Evolutionary conservation across 2,797 vertebrate genomes (phyloP).

Genomic region (Cetoscarus ocellatus): DNA sequence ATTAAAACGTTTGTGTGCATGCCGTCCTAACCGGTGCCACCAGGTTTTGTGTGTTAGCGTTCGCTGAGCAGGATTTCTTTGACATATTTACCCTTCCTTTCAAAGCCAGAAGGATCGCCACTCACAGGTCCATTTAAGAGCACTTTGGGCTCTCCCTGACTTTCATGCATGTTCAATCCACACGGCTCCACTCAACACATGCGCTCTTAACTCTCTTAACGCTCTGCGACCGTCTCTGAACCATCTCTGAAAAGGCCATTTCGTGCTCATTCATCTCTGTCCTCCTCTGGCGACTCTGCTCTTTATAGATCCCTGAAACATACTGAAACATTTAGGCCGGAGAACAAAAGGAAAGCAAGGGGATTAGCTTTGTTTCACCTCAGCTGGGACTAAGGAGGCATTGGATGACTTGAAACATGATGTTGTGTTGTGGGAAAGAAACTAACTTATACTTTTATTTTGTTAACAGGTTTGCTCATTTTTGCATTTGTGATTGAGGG

Average conservation of each 20-base stretch:
- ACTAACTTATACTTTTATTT: background rate
- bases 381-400: slow-evolving; percentile 20
- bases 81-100: slow-evolving; percentile 9
- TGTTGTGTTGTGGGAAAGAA: slow-evolving; percentile 7
- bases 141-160: slow-evolving; percentile 13
- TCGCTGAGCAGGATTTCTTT: background rate
- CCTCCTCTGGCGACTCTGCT: slow-evolving; percentile 46
- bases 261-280: slow-evolving; percentile 65
- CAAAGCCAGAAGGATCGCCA: slow-evolving; percentile 1
- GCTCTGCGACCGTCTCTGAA: slow-evolving; percentile 10
- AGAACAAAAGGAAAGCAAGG: slow-evolving; percentile 37
- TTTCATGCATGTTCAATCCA: background rate
- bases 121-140: background rate
- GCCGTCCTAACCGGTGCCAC: slow-evolving; percentile 10
- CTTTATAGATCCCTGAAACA: slow-evolving; percentile 50
- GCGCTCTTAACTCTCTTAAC: slow-evolving; percentile 14
- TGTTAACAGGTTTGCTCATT: too few relatives aligned
- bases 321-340: slow-evolving; percentile 69
- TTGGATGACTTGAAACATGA: slow-evolving; percentile 9
- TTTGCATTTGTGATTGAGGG: background rate
- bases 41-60: background rate
- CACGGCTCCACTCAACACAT: background rate
- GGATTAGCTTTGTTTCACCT: slow-evolving; percentile 56
- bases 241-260: slow-evolving; percentile 15
- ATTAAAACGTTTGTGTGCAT: slow-evolving; percentile 40